These are phyloP conservation scores for Seladonia tumulorum DNA, from an alignment of 2,888 invertebrate genomes.

Conservation along the genomic window DNA sequence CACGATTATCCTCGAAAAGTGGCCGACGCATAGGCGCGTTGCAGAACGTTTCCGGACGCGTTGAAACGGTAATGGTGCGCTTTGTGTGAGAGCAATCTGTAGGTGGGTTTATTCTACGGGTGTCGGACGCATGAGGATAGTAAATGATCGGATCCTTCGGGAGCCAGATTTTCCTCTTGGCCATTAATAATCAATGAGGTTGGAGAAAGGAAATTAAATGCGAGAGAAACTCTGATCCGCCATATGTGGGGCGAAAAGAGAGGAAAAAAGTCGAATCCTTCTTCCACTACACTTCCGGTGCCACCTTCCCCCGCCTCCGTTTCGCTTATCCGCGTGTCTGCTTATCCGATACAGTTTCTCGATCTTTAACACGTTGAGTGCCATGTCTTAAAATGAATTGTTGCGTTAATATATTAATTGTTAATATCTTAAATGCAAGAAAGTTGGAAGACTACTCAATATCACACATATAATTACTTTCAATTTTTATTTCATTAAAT, in stretches of 20 bases:
- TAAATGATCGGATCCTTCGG: slow-evolving; percentile 46
- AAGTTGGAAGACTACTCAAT: no score
- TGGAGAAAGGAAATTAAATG: slow-evolving; percentile 58
- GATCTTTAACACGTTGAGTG: no score
- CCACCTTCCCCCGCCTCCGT: background rate
- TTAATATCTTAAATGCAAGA: no score
- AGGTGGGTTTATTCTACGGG: slow-evolving; percentile 53
- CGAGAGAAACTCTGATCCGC: slow-evolving; percentile 3
- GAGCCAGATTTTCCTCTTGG: slow-evolving; percentile 43
- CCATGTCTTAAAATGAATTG: no score
- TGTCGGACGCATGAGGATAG: slow-evolving; percentile 51
- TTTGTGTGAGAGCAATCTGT: slow-evolving; percentile 24
- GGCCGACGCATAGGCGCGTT: background rate
- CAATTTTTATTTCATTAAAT: no score
- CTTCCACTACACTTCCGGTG: background rate
- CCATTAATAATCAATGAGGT: slow-evolving; percentile 62
- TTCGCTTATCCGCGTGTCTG: background rate
- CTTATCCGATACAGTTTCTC: background rate
- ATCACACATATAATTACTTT: no score
- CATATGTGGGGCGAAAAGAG: background rate
- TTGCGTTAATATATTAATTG: no score
- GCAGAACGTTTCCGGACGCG: background rate
- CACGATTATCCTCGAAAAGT: background rate
- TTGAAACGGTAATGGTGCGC: slow-evolving; percentile 17
- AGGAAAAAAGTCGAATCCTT: background rate